Conservation (phyloP, 2,797 vertebrate species). For the Chaetophractus vellerosus region DNA sequence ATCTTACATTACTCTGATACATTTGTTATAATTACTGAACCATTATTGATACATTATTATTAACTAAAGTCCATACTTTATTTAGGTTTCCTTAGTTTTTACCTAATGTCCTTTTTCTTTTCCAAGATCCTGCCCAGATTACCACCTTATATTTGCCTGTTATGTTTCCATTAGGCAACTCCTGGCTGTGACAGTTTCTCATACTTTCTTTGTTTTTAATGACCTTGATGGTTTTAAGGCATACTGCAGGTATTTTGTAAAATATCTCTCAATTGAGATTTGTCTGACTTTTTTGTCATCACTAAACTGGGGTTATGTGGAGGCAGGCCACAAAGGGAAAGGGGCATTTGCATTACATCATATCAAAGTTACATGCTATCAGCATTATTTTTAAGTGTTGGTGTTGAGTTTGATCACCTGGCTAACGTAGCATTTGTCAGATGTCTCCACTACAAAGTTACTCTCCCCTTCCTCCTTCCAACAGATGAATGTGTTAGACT, state of each 20-base stretch:
- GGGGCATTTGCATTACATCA: not conserved
- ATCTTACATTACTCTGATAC: not conserved
- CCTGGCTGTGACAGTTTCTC: not conserved
- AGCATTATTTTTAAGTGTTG: not conserved
- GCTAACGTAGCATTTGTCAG: not conserved
- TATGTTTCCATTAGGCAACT: not conserved
- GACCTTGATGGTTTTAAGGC: not conserved
- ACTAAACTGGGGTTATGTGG: not conserved
- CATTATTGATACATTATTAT: not conserved
- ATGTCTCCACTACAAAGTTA: not conserved
- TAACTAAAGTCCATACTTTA: not conserved
- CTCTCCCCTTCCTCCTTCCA: not conserved
- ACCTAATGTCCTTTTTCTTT: not conserved
- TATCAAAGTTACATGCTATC: not conserved
- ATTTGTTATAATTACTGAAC: not conserved
- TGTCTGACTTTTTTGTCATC: not conserved
- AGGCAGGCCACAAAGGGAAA: not conserved
- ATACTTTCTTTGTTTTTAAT: not conserved
- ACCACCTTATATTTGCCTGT: not conserved
- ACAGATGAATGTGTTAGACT: not conserved
- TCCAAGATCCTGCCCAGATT: not conserved
- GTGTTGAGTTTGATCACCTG: not conserved
- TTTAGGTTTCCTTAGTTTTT: not conserved
- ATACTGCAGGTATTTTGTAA: not conserved
- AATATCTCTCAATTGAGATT: not conserved